A percentile compares a stretch with the other conserved stretches of the same genome.
Conservation (phyloP, 2,113 vertebrate species). For the Peromyscus maniculatus region DNA sequence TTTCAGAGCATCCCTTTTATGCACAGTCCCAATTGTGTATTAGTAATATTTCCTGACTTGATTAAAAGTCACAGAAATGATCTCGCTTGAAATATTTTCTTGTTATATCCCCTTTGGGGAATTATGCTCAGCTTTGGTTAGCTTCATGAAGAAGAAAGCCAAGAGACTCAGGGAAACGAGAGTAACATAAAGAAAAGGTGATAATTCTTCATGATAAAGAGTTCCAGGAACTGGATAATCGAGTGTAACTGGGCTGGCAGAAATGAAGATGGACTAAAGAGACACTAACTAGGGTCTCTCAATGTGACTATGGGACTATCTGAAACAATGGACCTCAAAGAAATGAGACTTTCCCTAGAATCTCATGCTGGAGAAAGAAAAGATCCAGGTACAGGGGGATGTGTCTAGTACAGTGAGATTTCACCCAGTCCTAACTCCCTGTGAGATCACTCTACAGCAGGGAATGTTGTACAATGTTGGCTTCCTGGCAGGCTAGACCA, state of each 20-base stretch:
- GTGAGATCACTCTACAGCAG: background rate
- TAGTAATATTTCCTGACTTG: conserved; percentile 86
- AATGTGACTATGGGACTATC: background rate
- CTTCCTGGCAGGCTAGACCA: background rate
- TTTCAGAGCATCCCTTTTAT: conserved; percentile 80
- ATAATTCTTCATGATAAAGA: conserved; percentile 48
- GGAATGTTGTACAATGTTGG: background rate
- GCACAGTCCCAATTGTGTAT: conserved; percentile 71
- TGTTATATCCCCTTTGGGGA: conserved; percentile 85
- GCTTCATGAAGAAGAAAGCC: conserved; percentile 87
- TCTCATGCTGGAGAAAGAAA: background rate
- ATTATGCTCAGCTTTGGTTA: conserved; percentile 88
- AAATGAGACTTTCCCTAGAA: background rate
- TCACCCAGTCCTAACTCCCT: background rate
- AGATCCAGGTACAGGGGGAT: background rate
- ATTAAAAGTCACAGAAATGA: conserved; percentile 86
- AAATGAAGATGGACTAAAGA: background rate
- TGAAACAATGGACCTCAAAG: background rate
- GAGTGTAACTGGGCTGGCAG: background rate
- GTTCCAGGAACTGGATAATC: background rate
- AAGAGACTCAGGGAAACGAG: conserved; percentile 80
- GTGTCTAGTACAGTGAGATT: background rate
- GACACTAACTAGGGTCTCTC: background rate
- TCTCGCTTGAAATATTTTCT: conserved; percentile 86
- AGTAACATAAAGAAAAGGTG: conserved; percentile 65